Evolutionary conservation across 2,888 invertebrate species (phyloP), one percentile per base, ranked within the genome.

Genomic region (Patella ulyssiponensis): DNA sequence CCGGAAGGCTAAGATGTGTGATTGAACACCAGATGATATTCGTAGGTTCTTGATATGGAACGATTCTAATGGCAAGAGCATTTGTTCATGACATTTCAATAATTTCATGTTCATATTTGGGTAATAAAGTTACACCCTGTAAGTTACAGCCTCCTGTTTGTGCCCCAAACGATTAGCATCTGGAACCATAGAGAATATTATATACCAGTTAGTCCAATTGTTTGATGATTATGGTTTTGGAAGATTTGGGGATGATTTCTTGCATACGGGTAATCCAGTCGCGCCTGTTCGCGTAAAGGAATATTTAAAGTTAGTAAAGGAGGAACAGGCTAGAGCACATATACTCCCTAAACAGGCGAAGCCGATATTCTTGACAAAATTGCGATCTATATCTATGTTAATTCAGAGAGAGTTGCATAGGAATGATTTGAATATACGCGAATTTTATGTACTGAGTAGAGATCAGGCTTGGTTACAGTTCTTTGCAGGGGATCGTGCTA

Each of bases 81-180:
- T 52, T 52, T 11, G 54, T 73, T 27, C 53, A 73, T 73, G 73
- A 7, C 44, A 51, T 53, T 33, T n/a, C n/a, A n/a, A n/a, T n/a
- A n/a, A n/a, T n/a, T n/a, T 7, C 15, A 5, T 73, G 23, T 20
- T 23, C 23, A 5, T 12, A 64, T 17, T 64, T 64, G 23, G 9
- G 64, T 64, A 23, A 12, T 23, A 64, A n/a, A 23, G 64, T 23
- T n/a, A 58, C 1, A 7, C 20, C 1, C 1, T n/a, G n/a, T n/a
- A n/a, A n/a, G n/a, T n/a, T n/a, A 9, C 58, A 58, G 3, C 33
- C 3, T 4, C 33, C 33, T 58, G 58, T 15, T 11, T 12, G 20
- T 64, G 64, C 9, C 64, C 64, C 0, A 20, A n/a, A n/a, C n/a
- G 64, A 11, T 53, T 64, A 12, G 64, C 64, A 7, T n/a, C 64